phyloP scores from a whole-genome alignment of 2,888 invertebrate genomes.

The Teinopalpus imperialis region DNA sequence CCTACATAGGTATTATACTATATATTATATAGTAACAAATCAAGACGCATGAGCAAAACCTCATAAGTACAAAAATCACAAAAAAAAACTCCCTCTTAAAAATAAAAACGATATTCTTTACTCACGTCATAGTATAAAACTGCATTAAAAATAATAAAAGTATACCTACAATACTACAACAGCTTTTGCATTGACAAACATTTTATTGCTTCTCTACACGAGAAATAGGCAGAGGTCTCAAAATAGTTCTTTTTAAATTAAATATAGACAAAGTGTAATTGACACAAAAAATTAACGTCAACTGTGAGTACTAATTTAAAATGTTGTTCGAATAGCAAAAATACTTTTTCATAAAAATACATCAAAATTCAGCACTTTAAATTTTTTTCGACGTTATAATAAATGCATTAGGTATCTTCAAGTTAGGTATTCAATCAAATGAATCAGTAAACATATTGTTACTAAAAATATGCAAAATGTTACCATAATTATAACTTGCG shows the following conservation, averaged over 20 bases:
- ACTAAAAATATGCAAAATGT: no score
- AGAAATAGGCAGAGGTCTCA: no score
- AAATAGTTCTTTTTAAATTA: no score
- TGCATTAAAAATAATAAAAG: conserved; percentile 12
- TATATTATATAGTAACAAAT: conserved; percentile 13
- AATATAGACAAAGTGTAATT: no score
- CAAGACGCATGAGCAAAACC: conserved; percentile 46
- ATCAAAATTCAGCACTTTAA: not conserved
- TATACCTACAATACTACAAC: conserved; percentile 20
- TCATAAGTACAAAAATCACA: conserved; percentile 74
- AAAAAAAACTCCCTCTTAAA: conserved; percentile 45
- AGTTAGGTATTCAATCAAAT: no score
- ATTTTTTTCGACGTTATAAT: not conserved
- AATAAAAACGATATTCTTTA: conserved; percentile 10
- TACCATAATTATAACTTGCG: conserved; percentile 11
- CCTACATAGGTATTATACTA: not conserved
- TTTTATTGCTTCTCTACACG: not conserved
- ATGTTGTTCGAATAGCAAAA: no score
- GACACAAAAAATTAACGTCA: no score
- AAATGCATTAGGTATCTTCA: not conserved
- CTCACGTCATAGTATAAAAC: conserved; percentile 7
- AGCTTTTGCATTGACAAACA: conserved; percentile 22
- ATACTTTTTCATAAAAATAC: no score
- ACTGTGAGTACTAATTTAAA: no score
- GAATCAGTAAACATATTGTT: not conserved